Conservation (phyloP, 1,140 invertebrate genomes). For the Venturia canescens region DNA sequence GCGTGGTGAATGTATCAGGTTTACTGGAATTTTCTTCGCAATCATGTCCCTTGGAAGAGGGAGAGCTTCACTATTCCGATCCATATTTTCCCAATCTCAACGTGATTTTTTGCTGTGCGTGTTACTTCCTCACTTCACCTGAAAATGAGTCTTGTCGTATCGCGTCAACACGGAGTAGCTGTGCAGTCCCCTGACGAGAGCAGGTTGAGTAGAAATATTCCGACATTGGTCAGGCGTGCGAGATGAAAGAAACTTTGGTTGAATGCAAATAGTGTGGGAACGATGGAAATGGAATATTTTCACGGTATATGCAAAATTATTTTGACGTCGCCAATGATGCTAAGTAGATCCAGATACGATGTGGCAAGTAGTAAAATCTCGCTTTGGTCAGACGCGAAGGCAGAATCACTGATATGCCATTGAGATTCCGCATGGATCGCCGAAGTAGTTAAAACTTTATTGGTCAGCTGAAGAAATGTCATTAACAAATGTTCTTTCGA, state of each 20-base stretch:
- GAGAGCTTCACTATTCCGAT: constrained; percentile 14
- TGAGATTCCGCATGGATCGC: no score
- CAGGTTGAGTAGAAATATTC: neutral
- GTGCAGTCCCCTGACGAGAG: neutral
- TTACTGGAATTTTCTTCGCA: neutral
- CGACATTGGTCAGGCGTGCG: neutral
- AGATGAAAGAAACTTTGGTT: neutral
- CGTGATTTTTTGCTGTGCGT: constrained; percentile 64
- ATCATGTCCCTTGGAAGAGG: no score
- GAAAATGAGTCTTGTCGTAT: constrained; percentile 42
- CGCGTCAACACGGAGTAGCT: neutral
- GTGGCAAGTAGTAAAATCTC: no score
- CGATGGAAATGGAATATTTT: neutral
- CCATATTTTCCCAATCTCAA: constrained; percentile 66
- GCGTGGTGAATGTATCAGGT: constrained; percentile 4
- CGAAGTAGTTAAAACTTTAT: no score
- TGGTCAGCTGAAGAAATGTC: no score
- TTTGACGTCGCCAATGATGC: no score
- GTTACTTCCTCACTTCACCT: constrained; percentile 56
- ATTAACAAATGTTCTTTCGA: no score
- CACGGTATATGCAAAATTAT: neutral
- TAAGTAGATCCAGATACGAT: no score
- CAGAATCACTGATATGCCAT: no score
- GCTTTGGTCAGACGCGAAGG: no score
- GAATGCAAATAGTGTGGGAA: neutral